Conservation (phyloP, 2,888 invertebrate genomes). For the Macrophya annulata region DNA sequence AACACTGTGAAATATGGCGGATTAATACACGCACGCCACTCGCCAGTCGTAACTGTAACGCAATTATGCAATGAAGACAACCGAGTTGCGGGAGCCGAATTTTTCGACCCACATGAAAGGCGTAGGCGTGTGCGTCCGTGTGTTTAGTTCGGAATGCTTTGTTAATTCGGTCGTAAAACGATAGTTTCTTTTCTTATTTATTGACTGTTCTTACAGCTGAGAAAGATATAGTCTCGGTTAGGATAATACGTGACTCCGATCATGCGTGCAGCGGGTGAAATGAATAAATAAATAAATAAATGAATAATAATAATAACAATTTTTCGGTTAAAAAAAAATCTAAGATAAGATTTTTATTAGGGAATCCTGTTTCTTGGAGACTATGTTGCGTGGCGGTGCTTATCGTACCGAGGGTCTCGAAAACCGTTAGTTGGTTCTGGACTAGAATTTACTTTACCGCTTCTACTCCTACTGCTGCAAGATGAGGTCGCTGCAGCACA, state of each 20-base stretch:
- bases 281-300: neutral
- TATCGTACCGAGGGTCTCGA: conserved; percentile 33
- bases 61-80: conserved; percentile 50
- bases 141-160: conserved; percentile 14
- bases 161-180: conserved; percentile 27
- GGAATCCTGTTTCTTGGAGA: conserved; percentile 52
- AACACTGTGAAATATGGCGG: conserved; percentile 46
- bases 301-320: neutral
- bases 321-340: neutral
- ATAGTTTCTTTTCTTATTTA: conserved; percentile 24
- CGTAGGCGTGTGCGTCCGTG: neutral
- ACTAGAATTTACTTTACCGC: conserved; percentile 54
- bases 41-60: conserved; percentile 18
- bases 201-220: neutral
- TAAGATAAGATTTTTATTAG: conserved; percentile 46
- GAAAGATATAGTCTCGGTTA: neutral
- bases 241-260: neutral
- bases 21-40: conserved; percentile 20
- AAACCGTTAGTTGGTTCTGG: conserved; percentile 51
- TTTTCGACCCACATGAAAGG: conserved; percentile 21
- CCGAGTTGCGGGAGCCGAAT: neutral
- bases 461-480: conserved; percentile 10
- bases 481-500: conserved; percentile 18
- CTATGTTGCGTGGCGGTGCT: neutral
- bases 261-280: neutral